phyloP scores from a whole-genome alignment of 2,888 invertebrate genomes.

The Acleris literana region DNA sequence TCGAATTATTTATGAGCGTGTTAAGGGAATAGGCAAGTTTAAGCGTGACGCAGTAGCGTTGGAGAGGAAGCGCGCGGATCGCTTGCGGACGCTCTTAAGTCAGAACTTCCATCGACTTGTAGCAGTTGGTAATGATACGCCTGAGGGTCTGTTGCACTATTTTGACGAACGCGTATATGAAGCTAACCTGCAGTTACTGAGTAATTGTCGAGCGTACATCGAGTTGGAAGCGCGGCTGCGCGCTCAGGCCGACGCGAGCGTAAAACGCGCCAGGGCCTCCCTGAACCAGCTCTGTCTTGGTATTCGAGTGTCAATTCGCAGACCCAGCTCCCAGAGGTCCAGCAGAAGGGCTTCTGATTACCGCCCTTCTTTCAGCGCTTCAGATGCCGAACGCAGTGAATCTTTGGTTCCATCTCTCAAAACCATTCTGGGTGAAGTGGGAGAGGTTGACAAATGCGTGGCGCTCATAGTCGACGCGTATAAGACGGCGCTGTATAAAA shows the following conservation, averaged over 20 bases:
- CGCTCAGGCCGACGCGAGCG: conserved; percentile 54
- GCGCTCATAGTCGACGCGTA: conserved; percentile 59
- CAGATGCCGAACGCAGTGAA: conserved; percentile 3
- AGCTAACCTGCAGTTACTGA: conserved; percentile 69
- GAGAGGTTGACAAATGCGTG: conserved; percentile 54
- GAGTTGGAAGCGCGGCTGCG: conserved; percentile 63
- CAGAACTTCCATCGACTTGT: conserved; percentile 62
- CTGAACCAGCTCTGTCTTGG: conserved; percentile 63
- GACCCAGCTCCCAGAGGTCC: conserved; percentile 38
- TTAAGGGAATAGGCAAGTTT: conserved; percentile 54
- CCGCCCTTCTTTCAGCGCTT: not conserved
- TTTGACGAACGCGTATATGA: conserved; percentile 67
- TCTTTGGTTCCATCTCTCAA: conserved; percentile 38
- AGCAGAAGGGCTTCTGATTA: no score
- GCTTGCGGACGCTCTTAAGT: conserved; percentile 57
- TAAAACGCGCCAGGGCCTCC: conserved; percentile 52
- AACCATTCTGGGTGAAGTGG: conserved; percentile 43
- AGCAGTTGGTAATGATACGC: conserved; percentile 56
- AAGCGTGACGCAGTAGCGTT: conserved; percentile 56
- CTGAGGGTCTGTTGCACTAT: conserved; percentile 64
- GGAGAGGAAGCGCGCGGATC: conserved; percentile 65
- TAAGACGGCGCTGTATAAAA: conserved; percentile 52
- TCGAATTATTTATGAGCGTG: conserved; percentile 47
- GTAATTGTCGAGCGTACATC: conserved; percentile 63
- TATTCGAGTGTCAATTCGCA: conserved; percentile 42